A percentile compares a stretch with the other conserved stretches of the same genome.
phyloP scores from a whole-genome alignment of 2,113 vertebrate species.

The Thamnaconus septentrionalis region DNA sequence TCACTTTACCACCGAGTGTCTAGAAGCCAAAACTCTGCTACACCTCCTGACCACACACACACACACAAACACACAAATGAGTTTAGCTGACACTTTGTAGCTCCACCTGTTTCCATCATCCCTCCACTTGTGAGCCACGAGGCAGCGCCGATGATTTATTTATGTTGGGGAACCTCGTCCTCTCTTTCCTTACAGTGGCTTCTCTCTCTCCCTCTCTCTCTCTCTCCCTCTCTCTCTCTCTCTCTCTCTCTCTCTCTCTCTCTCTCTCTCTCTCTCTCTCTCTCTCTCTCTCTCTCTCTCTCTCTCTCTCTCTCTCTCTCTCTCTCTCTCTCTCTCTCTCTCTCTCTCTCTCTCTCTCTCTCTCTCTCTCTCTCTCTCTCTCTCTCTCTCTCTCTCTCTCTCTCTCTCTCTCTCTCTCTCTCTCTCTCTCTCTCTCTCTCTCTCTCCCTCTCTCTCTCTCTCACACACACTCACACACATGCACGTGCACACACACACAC shows the following conservation, averaged over 20 bases:
- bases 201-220: neutral
- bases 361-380: neutral
- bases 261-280: neutral
- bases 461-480: neutral
- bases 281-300: neutral
- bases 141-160: slow-evolving; percentile 2
- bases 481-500: neutral
- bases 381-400: neutral
- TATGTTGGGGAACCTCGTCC: neutral
- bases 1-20: too few relatives aligned
- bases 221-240: neutral
- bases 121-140: slow-evolving; percentile 38
- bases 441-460: neutral
- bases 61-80: too few relatives aligned
- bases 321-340: neutral
- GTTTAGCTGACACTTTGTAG: too few relatives aligned
- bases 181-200: neutral
- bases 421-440: neutral
- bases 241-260: neutral
- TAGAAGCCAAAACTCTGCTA: too few relatives aligned
- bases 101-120: slow-evolving; percentile 29
- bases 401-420: neutral
- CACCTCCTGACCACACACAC: too few relatives aligned
- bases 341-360: neutral
- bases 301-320: neutral